These are phyloP conservation scores for Brachypalpus laphriformis DNA, from an alignment of 2,888 invertebrate species.

Conservation along the genomic window DNA sequence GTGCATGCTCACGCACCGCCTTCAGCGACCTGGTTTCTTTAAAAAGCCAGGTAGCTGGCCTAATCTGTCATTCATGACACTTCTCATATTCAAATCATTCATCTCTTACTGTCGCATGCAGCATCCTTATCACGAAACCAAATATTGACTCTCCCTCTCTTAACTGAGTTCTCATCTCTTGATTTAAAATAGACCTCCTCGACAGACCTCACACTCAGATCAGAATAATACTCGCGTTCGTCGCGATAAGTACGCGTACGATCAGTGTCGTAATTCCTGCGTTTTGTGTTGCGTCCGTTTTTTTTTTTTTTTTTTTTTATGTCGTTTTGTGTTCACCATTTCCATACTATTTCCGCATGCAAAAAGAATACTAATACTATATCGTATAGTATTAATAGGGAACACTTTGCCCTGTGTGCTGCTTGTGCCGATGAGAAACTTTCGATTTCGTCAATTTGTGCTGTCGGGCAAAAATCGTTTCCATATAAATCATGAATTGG, in stretches of 20 bases:
- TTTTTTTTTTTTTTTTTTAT: conserved; percentile 17
- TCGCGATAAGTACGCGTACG: conserved; percentile 46
- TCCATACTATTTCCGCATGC: conserved; percentile 34
- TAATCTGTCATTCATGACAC: conserved; percentile 7
- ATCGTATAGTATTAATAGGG: conserved; percentile 37
- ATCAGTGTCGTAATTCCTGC: conserved; percentile 11
- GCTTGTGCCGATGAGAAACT: conserved; percentile 85
- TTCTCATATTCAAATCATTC: background rate
- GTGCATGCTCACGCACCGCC: background rate
- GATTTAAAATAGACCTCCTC: conserved; percentile 32
- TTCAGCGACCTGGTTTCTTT: background rate
- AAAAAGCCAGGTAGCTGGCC: conserved; percentile 18
- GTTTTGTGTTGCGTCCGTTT: conserved; percentile 4
- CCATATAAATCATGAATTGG: conserved; percentile 86
- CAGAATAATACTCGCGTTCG: conserved; percentile 50
- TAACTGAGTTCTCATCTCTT: background rate
- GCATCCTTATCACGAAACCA: conserved; percentile 52
- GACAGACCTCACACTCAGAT: conserved; percentile 15
- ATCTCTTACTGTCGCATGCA: conserved; percentile 29
- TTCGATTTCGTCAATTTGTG: conserved; percentile 85
- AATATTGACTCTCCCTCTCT: conserved; percentile 51
- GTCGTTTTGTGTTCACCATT: conserved; percentile 14
- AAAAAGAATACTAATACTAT: conserved; percentile 28
- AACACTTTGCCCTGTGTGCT: background rate
- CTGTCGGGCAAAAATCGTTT: conserved; percentile 86